phyloP scores from a whole-genome alignment of 2,797 vertebrate genomes.

The Bradypus variegatus region DNA sequence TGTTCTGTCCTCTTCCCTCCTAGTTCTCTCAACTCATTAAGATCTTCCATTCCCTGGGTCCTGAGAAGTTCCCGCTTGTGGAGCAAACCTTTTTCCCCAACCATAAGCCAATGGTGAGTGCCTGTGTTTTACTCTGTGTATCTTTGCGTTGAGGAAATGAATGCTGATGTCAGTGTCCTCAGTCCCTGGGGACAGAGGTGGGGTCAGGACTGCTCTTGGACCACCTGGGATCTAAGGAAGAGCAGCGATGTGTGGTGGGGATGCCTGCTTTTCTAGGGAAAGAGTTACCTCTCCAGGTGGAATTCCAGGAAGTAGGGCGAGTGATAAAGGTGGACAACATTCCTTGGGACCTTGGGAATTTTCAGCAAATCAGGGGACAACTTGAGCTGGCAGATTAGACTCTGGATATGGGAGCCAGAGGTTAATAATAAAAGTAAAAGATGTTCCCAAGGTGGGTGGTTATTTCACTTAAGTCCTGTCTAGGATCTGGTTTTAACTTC shows the following conservation, averaged over 20 bases:
- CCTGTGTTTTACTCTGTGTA: constrained; percentile 38
- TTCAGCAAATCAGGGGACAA: background rate
- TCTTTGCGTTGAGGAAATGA: background rate
- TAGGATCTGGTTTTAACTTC: background rate
- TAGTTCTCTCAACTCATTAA: constrained; percentile 98
- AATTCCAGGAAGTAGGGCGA: background rate
- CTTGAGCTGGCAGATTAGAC: background rate
- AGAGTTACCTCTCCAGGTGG: background rate
- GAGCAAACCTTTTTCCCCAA: constrained; percentile 95
- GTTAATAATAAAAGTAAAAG: background rate
- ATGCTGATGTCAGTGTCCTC: background rate
- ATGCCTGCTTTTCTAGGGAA: background rate
- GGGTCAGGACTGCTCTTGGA: background rate
- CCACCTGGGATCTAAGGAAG: background rate
- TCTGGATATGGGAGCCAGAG: background rate
- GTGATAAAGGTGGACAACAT: background rate
- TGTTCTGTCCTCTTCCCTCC: constrained; percentile 47
- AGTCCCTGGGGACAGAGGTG: background rate
- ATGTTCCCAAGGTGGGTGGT: background rate
- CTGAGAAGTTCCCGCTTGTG: constrained; percentile 95
- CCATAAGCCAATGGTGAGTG: constrained; percentile 96
- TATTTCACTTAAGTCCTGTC: background rate
- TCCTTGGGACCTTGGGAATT: background rate
- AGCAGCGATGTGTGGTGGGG: background rate
- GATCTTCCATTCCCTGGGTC: constrained; percentile 88